Evolutionary conservation across 2,797 vertebrate species (phyloP).

Genomic region (Onychomys arenicola): DNA sequence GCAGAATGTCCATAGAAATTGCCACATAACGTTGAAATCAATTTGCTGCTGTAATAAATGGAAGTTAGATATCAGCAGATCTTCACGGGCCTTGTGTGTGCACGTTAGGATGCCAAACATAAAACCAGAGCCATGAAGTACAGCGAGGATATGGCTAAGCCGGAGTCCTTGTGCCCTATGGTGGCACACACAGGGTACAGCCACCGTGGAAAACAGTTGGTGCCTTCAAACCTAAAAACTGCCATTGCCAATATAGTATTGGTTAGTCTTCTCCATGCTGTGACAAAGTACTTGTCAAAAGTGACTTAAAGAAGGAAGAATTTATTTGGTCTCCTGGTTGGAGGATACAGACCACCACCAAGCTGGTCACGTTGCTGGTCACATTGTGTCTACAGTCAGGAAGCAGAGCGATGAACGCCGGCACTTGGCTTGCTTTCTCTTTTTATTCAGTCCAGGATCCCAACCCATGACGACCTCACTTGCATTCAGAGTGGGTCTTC

Average conservation of each 20-base stretch:
- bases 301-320: not conserved
- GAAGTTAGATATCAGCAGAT: not conserved
- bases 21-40: not conserved
- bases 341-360: not conserved
- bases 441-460: not conserved
- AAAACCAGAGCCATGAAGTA: not conserved
- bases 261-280: not conserved
- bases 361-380: not conserved
- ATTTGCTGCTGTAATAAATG: not conserved
- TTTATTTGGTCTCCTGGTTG: not conserved
- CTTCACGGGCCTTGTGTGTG: not conserved
- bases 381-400: not conserved
- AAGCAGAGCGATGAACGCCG: not conserved
- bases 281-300: not conserved
- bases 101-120: no score
- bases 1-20: not conserved
- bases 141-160: not conserved
- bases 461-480: not conserved
- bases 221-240: not conserved
- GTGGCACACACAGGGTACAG: not conserved
- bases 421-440: not conserved
- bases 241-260: not conserved
- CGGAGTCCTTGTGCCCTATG: rapidly evolving
- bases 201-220: not conserved
- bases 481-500: not conserved